Base-by-base conservation (phyloP, 2,888 invertebrate species). In the Aquatica leii region DNA sequence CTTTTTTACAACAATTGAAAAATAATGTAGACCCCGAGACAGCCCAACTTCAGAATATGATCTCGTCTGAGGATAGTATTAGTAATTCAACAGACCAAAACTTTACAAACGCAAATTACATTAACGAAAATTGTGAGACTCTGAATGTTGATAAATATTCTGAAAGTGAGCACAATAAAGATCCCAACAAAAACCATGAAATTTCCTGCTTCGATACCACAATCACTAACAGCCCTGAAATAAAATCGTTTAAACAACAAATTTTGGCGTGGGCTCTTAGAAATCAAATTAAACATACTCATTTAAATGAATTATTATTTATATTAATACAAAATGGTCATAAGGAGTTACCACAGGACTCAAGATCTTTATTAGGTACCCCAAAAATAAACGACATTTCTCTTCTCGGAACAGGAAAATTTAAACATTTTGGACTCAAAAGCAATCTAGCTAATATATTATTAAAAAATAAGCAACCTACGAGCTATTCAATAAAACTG, bases 201-300 rank as follows among this genome's bases (percentile, higher is more conserved):
- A n/a, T n/a, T n/a, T 41, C 41, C 12, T 41, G 14, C 41, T n/a
- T 12, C 41, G 41, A 41, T 9, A 4, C 41, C 41, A 12, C 41
- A 41, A 41, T 41, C 12, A 41, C 41, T 41, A 41, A 41, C 41
- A 41, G 5, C 9, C 41, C 4, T 41, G 41, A 41, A 41, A 41
- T 9, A 1, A 41, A 41, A 41, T 41, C 12, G 12, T 41, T 41
- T 41, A 1, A 12, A 41, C 41, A 50, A 50, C 9, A 18, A n/a
- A 21, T 50, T n/a, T 24, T 17, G 2, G 50, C n/a, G 12, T 50
- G 50, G 50, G 24, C 50, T 12, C 1, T 50, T 21, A 24, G 12
- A 50, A 50, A 50, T 31, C 24, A 50, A 31, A 50, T 50, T 20
- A 50, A 21, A 50, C 31, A 50, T 21, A 12, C 12, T 31, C 50